These are phyloP conservation scores for Accipiter cooperii DNA, from an alignment of 2,113 vertebrate species.

Conservation along the genomic window DNA sequence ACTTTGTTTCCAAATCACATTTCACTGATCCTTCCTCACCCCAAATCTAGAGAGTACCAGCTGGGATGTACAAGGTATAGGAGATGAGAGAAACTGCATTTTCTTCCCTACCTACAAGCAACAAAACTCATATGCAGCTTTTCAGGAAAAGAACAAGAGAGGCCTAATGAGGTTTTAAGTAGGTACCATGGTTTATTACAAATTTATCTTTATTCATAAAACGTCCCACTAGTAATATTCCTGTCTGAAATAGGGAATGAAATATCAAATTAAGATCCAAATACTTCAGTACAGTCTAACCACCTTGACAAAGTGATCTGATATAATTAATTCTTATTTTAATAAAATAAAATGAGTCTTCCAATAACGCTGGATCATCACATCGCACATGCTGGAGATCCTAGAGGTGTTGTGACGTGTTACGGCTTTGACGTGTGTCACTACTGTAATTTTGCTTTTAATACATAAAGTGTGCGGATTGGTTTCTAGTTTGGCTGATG, in stretches of 20 bases:
- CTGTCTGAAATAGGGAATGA: not conserved
- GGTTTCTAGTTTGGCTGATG: not conserved
- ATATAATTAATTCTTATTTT: not conserved
- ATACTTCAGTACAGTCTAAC: not conserved
- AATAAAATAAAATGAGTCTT: not conserved
- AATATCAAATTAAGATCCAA: not conserved
- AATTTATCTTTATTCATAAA: not conserved
- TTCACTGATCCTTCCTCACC: not conserved
- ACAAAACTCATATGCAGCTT: not conserved
- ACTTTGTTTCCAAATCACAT: fast-evolving
- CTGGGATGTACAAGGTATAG: fast-evolving
- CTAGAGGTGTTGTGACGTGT: not conserved
- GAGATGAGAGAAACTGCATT: not conserved
- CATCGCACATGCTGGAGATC: not conserved
- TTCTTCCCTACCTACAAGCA: not conserved
- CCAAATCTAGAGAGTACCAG: not conserved
- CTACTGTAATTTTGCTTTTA: not conserved
- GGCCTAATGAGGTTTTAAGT: not conserved
- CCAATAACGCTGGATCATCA: not conserved
- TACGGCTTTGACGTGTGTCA: not conserved
- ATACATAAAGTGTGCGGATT: fast-evolving
- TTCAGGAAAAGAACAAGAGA: not conserved
- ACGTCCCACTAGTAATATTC: not conserved
- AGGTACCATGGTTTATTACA: not conserved
- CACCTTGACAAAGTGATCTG: not conserved